A percentile compares a stretch with the other conserved stretches of the same genome.
Evolutionary conservation across 2,888 invertebrate genomes (phyloP).

Genomic region (Kryphioiulus occultus): DNA sequence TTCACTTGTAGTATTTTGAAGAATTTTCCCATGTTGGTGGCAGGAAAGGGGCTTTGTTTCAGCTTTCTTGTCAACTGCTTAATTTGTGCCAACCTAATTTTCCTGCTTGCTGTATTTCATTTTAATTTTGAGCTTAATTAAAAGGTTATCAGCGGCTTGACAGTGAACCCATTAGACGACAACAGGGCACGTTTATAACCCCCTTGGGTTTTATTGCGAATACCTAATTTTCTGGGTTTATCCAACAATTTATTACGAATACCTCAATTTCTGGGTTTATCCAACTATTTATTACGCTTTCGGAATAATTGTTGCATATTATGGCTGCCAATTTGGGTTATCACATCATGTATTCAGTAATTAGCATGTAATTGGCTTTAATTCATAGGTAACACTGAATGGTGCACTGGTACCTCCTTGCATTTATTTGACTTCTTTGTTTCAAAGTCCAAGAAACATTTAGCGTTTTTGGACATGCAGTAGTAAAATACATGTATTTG

Average conservation of each 20-base stretch:
- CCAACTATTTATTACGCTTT: neutral
- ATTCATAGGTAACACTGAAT: too few relatives aligned
- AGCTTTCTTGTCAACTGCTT: neutral
- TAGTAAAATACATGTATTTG: too few relatives aligned
- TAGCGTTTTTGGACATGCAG: too few relatives aligned
- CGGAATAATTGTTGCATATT: too few relatives aligned
- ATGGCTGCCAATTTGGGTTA: too few relatives aligned
- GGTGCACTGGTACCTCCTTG: too few relatives aligned
- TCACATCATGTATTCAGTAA: too few relatives aligned
- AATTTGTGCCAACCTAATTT: neutral
- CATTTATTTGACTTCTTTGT: too few relatives aligned
- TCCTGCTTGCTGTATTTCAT: neutral
- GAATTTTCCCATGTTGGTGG: neutral
- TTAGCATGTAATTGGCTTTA: too few relatives aligned
- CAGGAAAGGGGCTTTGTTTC: neutral
- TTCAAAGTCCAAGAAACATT: too few relatives aligned
- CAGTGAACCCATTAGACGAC: neutral
- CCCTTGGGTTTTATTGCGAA: too few relatives aligned
- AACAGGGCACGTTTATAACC: neutral
- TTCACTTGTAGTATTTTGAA: neutral
- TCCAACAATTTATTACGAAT: neutral
- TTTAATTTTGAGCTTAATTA: neutral
- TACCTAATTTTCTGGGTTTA: neutral
- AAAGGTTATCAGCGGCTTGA: neutral
- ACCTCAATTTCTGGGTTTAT: neutral